Conservation (phyloP, 1,140 invertebrate species). For the Drosophila virilis region DNA sequence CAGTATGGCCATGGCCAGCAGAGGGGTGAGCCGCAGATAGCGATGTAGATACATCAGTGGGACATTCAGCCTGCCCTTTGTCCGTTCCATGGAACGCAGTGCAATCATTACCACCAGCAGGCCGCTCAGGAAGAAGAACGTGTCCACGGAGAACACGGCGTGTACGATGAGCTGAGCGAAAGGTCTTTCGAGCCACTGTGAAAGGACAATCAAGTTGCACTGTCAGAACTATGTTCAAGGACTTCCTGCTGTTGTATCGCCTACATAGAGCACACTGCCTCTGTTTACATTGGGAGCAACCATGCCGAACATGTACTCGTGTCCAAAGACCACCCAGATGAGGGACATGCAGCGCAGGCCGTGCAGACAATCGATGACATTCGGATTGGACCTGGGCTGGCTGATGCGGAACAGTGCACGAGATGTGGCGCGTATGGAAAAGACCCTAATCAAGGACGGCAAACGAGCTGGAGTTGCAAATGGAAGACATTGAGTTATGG, state of each 20-base stretch:
- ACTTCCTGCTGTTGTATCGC: too few relatives aligned
- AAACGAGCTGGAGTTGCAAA: slow-evolving; percentile 49
- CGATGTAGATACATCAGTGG: slow-evolving; percentile 76
- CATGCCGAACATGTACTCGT: slow-evolving; percentile 82
- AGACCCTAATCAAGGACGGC: slow-evolving; percentile 41
- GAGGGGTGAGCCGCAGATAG: slow-evolving; percentile 68
- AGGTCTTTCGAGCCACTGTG: slow-evolving; percentile 77
- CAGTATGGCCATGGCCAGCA: slow-evolving; percentile 56
- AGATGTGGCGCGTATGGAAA: slow-evolving; percentile 52
- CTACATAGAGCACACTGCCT: neutral
- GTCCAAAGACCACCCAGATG: slow-evolving; percentile 88
- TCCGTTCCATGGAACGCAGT: slow-evolving; percentile 87
- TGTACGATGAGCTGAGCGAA: slow-evolving; percentile 86
- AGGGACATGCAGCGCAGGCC: slow-evolving; percentile 87
- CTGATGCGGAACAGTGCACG: slow-evolving; percentile 47
- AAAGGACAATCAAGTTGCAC: neutral
- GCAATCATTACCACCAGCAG: slow-evolving; percentile 88
- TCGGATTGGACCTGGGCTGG: slow-evolving; percentile 46
- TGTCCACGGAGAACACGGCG: slow-evolving; percentile 93
- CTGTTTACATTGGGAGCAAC: slow-evolving; percentile 65
- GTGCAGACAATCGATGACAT: slow-evolving; percentile 84
- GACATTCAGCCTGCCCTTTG: slow-evolving; percentile 65
- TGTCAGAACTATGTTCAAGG: too few relatives aligned
- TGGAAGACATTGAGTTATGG: neutral
- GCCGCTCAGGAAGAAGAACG: slow-evolving; percentile 93